Evolutionary conservation across 92 coral and sea anemone genomes (phyloP), one percentile per base, ranked within the genome.

Genomic region (Porites evermanni): DNA sequence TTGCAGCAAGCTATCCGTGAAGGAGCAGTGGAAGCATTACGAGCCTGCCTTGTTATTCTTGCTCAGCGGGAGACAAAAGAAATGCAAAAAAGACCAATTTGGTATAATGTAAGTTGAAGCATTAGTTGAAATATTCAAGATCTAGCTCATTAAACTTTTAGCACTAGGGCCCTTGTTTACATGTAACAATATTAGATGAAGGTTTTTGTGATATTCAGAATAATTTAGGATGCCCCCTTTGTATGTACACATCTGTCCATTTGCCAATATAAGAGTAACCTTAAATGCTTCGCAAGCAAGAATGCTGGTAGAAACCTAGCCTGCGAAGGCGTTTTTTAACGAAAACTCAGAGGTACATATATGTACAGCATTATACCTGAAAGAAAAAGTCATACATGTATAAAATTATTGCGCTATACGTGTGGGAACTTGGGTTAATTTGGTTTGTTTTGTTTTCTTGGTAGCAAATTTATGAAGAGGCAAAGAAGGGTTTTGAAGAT

Each of bases 41-140:
- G 89, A 65, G 99, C 98, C 12, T 97, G 99, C 67, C 96, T 97
- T 66, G 97, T 97, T 29, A 97, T 97, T 72, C 89, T 97, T 80
- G 99, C 99, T 14, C 99, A 97, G 79, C 77, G 99, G 79, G 99
- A 97, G 84, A 97, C 99, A 18, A 97, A 97, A 78, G 98, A 95
- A 70, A 97, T 96, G 80, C 98, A 96, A 81, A 93, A 97, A 65
- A 98, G 92, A 6, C 98, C 98, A 6, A 71, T 87, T 54, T 95
- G 98, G 98, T 95, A 95, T 32, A 92, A 86, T 85, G 98, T 95
- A 88, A 95, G 96, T 86, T 61, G 20, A 7, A 8, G 16, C 14
- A 56, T 10, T 10, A 13, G 3, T 12, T 56, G 61, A 56, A 2
- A 16, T 54, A 8, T 54, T 10, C 61, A 10, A 38, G 47, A 38